A percentile compares a stretch with the other conserved stretches of the same genome.
Conservation (phyloP, 2,113 vertebrate genomes). For the Harpagus bidentatus region DNA sequence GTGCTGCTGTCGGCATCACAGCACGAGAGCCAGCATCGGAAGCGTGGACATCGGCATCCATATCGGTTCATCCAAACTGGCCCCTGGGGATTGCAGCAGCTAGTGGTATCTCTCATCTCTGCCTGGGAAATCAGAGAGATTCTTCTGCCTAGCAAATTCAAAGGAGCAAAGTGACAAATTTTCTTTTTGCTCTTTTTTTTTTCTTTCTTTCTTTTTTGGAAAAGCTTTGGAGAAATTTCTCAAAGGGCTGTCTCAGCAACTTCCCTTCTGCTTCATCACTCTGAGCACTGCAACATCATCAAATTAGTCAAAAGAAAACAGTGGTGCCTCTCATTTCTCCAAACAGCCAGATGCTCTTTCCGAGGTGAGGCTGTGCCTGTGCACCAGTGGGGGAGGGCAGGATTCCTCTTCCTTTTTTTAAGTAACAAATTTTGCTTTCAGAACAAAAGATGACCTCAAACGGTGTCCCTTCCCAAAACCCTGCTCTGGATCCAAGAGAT, state of each 20-base stretch:
- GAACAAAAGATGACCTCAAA: neutral
- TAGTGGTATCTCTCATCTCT: neutral
- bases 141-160: conserved; percentile 11
- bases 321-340: conserved; percentile 58
- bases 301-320: conserved; percentile 63
- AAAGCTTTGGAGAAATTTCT: conserved; percentile 54
- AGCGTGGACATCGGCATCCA: neutral
- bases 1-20: fast-evolving
- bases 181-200: neutral
- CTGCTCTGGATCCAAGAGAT: neutral
- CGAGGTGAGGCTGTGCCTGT: neutral
- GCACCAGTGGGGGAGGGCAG: neutral
- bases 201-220: neutral
- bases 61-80: fast-evolving
- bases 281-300: conserved; percentile 56
- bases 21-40: fast-evolving
- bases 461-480: fast-evolving
- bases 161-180: neutral
- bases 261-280: conserved; percentile 54
- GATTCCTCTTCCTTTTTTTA: neutral
- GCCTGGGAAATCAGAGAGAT: neutral
- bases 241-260: conserved; percentile 60
- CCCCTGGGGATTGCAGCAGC: neutral
- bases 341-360: conserved; percentile 50
- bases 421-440: neutral